These are phyloP conservation scores for Cynaeus angustus DNA, from an alignment of 2,888 invertebrate species.

Conservation along the genomic window DNA sequence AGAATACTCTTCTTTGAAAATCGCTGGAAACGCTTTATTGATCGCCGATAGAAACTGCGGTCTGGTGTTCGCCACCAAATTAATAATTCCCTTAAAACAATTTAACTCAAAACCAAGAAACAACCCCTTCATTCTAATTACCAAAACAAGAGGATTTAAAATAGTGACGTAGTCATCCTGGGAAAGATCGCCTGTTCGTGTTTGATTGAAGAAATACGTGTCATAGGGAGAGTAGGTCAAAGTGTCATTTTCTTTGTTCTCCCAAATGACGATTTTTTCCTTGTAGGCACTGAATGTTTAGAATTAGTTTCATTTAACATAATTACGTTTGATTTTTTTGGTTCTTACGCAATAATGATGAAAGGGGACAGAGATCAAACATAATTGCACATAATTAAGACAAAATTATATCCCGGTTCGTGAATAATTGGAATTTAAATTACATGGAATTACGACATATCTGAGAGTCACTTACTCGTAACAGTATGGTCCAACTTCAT, in stretches of 20 bases:
- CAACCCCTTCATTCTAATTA: constrained; percentile 66
- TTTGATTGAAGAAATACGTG: constrained; percentile 81
- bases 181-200: constrained; percentile 78
- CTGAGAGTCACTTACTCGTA: constrained; percentile 78
- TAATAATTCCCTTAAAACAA: constrained; percentile 73
- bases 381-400: constrained; percentile 21
- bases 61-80: constrained; percentile 77
- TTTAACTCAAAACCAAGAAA: constrained; percentile 8
- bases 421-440: constrained; percentile 32
- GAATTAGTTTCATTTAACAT: constrained; percentile 53
- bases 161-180: constrained; percentile 82
- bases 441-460: constrained; percentile 6
- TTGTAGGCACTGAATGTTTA: constrained; percentile 83
- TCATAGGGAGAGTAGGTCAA: constrained; percentile 81
- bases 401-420: constrained; percentile 29
- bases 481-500: constrained; percentile 84
- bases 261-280: constrained; percentile 83
- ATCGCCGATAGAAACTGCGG: constrained; percentile 81
- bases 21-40: constrained; percentile 80
- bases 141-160: constrained; percentile 83
- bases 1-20: constrained; percentile 80
- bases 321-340: constrained; percentile 11
- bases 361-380: constrained; percentile 30
- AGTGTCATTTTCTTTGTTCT: constrained; percentile 82
- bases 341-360: constrained; percentile 29